Conservation (phyloP, 92 coral and sea anemone genomes). For the Chrysogorgia sp. region DNA sequence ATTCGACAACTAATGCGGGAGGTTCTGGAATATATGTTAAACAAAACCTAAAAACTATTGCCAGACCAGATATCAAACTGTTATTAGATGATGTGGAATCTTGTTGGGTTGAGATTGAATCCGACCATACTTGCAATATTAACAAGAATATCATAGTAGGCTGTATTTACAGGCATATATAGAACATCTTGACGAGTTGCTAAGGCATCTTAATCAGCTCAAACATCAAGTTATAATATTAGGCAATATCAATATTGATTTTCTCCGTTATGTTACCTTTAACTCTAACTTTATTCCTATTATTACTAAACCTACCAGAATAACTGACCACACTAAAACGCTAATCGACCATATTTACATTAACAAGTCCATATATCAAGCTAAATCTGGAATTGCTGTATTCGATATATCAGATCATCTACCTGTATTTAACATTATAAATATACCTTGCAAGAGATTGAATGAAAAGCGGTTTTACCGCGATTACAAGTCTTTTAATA, state of each 20-base stretch:
- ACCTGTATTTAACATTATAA: constrained; percentile 47
- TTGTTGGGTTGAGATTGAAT: constrained; percentile 56
- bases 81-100: constrained; percentile 46
- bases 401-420: constrained; percentile 58
- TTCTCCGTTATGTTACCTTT: constrained; percentile 15
- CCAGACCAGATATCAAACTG: constrained; percentile 58
- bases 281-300: constrained; percentile 24
- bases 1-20: constrained; percentile 4
- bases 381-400: constrained; percentile 52
- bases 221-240: constrained; percentile 41
- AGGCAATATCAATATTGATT: constrained; percentile 51
- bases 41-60: constrained; percentile 33
- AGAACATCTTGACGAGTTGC: constrained; percentile 10
- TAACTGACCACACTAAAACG: constrained; percentile 60
- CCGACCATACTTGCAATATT: constrained; percentile 1
- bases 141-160: constrained; percentile 39
- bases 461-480: constrained; percentile 3
- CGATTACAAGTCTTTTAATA: constrained; percentile 40
- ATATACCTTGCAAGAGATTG: background rate
- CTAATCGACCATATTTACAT: constrained; percentile 63
- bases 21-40: constrained; percentile 24
- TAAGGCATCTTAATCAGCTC: constrained; percentile 36
- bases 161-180: constrained; percentile 54
- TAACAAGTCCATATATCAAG: constrained; percentile 39
- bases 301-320: constrained; percentile 63